Percentiles rank a stretch among this genome's conserved stretches.
phyloP scores from a whole-genome alignment of 2,797 vertebrate species.

The Lagocephalus sceleratus region DNA sequence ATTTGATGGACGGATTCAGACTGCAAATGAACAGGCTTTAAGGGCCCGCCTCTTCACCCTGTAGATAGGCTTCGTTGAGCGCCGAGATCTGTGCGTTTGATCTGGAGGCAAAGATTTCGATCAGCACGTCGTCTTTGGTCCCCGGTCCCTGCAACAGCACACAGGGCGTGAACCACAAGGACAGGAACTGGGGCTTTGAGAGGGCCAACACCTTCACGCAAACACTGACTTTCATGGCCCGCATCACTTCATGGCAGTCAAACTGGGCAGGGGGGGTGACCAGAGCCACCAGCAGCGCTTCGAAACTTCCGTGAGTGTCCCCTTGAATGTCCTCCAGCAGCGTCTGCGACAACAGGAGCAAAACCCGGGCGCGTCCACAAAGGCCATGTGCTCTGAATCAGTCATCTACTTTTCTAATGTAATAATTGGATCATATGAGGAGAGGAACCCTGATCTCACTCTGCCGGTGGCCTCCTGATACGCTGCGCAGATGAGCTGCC shows the following conservation, averaged over 20 bases:
- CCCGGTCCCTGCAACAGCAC: constrained; percentile 72
- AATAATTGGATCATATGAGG: not conserved
- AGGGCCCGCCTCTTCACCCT: constrained; percentile 51
- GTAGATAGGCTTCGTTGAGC: constrained; percentile 64
- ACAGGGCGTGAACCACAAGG: not conserved
- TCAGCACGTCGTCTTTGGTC: constrained; percentile 67
- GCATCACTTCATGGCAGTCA: constrained; percentile 76
- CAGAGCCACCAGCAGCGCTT: constrained; percentile 74
- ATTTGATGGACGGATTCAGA: too few relatives aligned
- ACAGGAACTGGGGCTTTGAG: not conserved
- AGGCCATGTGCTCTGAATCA: too few relatives aligned
- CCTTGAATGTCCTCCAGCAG: constrained; percentile 75
- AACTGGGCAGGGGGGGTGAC: constrained; percentile 67
- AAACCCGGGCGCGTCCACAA: not conserved
- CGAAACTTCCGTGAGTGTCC: constrained; percentile 74
- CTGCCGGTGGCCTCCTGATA: constrained; percentile 62
- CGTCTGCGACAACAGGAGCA: constrained; percentile 27
- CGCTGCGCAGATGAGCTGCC: constrained; percentile 71
- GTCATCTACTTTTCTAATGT: not conserved
- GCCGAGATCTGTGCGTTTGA: constrained; percentile 77
- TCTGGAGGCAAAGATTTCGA: constrained; percentile 82
- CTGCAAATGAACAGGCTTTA: not conserved
- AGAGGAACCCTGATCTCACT: constrained; percentile 35
- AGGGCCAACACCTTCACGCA: not conserved
- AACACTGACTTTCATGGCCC: constrained; percentile 73